phyloP scores from a whole-genome alignment of 1,140 invertebrate genomes.

The Trichogramma pretiosum region DNA sequence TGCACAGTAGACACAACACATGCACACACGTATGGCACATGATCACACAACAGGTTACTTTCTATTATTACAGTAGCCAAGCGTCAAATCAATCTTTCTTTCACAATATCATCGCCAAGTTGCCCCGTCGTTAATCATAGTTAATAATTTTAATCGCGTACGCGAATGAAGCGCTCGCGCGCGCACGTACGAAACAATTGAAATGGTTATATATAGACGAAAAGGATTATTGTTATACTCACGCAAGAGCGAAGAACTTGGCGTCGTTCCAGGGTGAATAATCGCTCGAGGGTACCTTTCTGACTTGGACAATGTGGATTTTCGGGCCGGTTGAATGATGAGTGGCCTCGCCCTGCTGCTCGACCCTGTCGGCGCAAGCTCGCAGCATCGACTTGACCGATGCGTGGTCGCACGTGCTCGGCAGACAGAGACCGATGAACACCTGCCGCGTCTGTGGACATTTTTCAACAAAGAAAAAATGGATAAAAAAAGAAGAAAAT shows the following conservation, averaged over 20 bases:
- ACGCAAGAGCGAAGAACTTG: constrained; percentile 66
- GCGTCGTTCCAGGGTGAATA: constrained; percentile 58
- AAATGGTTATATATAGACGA: neutral
- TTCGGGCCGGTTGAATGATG: constrained; percentile 34
- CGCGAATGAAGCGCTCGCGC: too few relatives aligned
- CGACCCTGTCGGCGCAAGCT: constrained; percentile 43
- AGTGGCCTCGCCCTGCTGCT: constrained; percentile 40
- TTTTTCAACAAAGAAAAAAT: too few relatives aligned
- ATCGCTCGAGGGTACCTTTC: constrained; percentile 57
- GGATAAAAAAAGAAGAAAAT: too few relatives aligned
- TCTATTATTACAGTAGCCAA: too few relatives aligned
- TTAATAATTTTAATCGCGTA: too few relatives aligned
- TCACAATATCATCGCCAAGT: too few relatives aligned
- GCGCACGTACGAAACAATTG: neutral
- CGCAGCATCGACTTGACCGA: constrained; percentile 54
- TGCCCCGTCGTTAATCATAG: too few relatives aligned
- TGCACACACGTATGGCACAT: too few relatives aligned
- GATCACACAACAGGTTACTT: too few relatives aligned
- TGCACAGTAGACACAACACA: too few relatives aligned
- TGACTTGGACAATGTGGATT: constrained; percentile 51
- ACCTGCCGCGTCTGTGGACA: constrained; percentile 54
- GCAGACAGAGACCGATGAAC: constrained; percentile 64
- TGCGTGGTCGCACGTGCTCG: constrained; percentile 53
- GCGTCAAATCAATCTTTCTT: too few relatives aligned
- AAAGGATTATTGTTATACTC: constrained; percentile 33